Percentiles rank a stretch among this genome's conserved stretches.
These are phyloP conservation scores for Saxidomus purpurata DNA, from an alignment of 1,140 invertebrate species.

Conservation along the genomic window DNA sequence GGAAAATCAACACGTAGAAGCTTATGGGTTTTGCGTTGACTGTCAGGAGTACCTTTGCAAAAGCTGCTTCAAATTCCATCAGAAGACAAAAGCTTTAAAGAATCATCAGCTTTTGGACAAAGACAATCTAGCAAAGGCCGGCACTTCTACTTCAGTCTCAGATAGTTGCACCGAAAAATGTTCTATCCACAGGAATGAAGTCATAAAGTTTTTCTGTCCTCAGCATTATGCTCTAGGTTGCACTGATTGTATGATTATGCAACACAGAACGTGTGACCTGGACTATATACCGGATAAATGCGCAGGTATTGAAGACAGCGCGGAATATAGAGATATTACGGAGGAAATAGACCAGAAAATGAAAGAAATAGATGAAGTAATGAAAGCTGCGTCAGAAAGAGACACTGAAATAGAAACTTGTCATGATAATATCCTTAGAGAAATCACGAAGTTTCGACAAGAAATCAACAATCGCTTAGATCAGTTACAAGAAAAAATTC, in stretches of 20 bases:
- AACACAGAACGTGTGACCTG: not conserved
- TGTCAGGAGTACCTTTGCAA: not conserved
- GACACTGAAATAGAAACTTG: not conserved
- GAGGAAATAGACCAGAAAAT: not conserved
- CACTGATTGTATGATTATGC: not conserved
- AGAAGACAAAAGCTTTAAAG: not conserved
- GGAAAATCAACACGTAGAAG: not conserved
- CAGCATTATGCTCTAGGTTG: not conserved
- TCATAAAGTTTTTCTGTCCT: slow-evolving; percentile 3
- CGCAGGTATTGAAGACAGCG: not conserved
- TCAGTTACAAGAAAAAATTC: not conserved
- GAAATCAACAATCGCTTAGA: not conserved
- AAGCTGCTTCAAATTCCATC: not conserved
- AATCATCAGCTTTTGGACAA: not conserved
- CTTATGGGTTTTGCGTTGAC: not conserved
- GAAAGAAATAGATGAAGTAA: not conserved
- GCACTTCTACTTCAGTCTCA: not conserved
- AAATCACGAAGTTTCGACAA: not conserved
- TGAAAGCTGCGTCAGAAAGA: not conserved
- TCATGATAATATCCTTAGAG: not conserved
- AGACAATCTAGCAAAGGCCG: not conserved
- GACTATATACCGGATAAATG: not conserved
- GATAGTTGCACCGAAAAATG: not conserved
- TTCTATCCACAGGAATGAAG: not conserved
- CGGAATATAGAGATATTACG: not conserved